Base-by-base conservation (phyloP, 1,140 invertebrate species). In the Zaprionus vittiger region DNA sequence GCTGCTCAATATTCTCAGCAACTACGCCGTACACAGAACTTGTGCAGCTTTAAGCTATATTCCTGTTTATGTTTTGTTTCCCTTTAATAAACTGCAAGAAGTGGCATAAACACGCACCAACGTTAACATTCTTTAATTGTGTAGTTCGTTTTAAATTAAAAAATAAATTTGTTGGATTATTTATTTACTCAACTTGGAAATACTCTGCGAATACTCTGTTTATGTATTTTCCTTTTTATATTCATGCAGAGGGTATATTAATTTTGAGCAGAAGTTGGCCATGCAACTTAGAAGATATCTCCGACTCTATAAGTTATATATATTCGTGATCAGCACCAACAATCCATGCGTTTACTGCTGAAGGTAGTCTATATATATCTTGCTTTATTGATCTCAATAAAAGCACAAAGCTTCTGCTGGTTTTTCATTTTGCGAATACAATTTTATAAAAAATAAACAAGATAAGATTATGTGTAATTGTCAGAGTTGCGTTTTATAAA, bases 1-100 rank as follows among this genome's bases (percentile, higher is more conserved):
- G 54, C 60, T 64, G 55, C 22, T 38, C 69, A 52, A 28, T 70
- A 63, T 75, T 70, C 60, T 28, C 37, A 14, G n/a, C 31, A 54
- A 31, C 2, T 47, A 9, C n/a, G 14, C 11, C 54, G 31, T 56
- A 17, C 15, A 15, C 11, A 17, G 4, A 31, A 31, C n/a, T 31
- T 28, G 4, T 2, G n/a, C 9, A 52, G 9, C 47, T 52, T 52
- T 52, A 20, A 52, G 47, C 11, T 14, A 5, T 12, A 52, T 52
- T 52, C n/a, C 9, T 24, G 47, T 52, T 24, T 52, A 52, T 24
- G 22, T 52, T 5, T 24, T 12, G 17, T 12, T 4, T 47, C 1
- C 14, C 20, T 52, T 52, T 14, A 52, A 52, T 52, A 12, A 24
- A 22, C 11, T 14, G 47, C 4, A 24, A 14, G 20, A 24, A 20